Percentiles rank a stretch among this genome's conserved stretches.
Evolutionary conservation across 2,113 vertebrate genomes (phyloP).

Genomic region (Microtus pennsylvanicus): DNA sequence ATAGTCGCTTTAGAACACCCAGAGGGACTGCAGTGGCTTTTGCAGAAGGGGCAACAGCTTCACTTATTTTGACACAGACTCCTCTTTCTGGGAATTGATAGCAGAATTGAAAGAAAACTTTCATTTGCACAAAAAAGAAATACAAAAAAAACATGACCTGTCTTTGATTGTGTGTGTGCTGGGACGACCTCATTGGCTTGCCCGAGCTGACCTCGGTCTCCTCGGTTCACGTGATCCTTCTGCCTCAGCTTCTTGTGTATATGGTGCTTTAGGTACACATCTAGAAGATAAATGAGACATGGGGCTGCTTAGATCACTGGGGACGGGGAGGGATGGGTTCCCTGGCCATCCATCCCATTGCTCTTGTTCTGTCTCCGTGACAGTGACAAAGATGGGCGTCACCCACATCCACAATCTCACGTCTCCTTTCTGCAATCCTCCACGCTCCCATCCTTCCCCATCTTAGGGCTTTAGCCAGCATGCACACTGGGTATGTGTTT

Average conservation of each 20-base stretch:
- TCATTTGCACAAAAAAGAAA: conserved; percentile 16
- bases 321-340: rapidly evolving
- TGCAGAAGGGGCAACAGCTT: conserved; percentile 12
- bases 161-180: background rate
- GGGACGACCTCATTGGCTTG: background rate
- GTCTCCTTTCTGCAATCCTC: background rate
- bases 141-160: background rate
- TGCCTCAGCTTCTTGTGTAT: background rate
- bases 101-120: background rate
- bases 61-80: background rate
- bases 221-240: background rate
- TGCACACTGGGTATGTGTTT: background rate
- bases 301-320: background rate
- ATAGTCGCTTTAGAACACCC: conserved; percentile 32
- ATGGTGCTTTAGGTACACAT: background rate
- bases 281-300: background rate
- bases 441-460: background rate
- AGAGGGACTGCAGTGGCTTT: background rate
- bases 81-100: conserved; percentile 33
- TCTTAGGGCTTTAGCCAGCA: background rate
- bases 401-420: background rate
- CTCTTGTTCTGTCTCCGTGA: background rate
- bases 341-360: background rate
- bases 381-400: no score
- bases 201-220: background rate